Percentiles rank a stretch among this genome's conserved stretches.
These are phyloP conservation scores for Proctacanthus coquilletti DNA, from an alignment of 1,140 invertebrate genomes.

Conservation along the genomic window DNA sequence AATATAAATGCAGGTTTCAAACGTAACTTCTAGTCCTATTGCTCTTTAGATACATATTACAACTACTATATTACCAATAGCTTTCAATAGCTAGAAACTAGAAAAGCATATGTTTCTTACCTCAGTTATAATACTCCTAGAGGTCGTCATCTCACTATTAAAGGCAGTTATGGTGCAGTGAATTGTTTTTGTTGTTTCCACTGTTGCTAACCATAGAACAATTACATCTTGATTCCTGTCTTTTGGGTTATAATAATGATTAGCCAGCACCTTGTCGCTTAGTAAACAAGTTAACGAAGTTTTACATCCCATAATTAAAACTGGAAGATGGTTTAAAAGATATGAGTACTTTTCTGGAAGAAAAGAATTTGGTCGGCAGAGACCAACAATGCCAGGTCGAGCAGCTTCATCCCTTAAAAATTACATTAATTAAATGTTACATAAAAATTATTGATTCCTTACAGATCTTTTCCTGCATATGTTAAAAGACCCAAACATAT, in stretches of 20 bases:
- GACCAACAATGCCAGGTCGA: conserved; percentile 5
- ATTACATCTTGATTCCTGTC: conserved; percentile 3
- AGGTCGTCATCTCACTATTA: conserved; percentile 6
- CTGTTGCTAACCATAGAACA: conserved; percentile 9
- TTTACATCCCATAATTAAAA: conserved; percentile 8
- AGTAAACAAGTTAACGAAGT: conserved; percentile 6
- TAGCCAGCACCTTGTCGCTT: conserved; percentile 5
- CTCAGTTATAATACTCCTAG: conserved; percentile 6
- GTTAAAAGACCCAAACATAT: conserved; percentile 8
- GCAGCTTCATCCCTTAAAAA: background rate
- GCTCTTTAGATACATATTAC: too few species aligned
- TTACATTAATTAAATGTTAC: background rate
- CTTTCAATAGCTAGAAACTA: too few species aligned
- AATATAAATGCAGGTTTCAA: background rate
- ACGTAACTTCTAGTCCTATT: too few species aligned
- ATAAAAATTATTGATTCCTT: background rate
- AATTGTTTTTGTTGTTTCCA: conserved; percentile 7
- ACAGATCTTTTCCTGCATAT: conserved; percentile 6
- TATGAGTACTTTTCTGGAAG: conserved; percentile 7
- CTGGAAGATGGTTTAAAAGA: conserved; percentile 7
- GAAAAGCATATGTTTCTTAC: too few species aligned
- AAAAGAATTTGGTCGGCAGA: conserved; percentile 9
- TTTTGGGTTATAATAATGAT: background rate
- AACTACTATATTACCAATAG: too few species aligned
- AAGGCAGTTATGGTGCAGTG: conserved; percentile 8